These are phyloP conservation scores for Drosophila teissieri DNA, from an alignment of 1,140 invertebrate genomes.

Conservation along the genomic window DNA sequence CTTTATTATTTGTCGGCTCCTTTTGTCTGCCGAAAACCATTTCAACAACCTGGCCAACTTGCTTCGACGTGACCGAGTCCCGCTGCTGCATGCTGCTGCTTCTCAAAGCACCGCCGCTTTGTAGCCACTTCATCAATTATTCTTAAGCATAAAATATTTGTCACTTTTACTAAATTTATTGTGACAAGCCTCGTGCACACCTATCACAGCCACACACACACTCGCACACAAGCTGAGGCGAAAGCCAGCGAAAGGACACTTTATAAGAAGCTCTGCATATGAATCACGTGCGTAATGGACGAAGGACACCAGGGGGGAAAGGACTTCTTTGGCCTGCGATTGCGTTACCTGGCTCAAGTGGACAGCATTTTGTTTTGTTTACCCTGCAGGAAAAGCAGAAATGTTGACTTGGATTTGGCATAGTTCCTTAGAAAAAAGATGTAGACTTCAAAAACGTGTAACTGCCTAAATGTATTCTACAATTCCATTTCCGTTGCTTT, in stretches of 20 bases:
- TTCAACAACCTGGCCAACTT: slow-evolving; percentile 48
- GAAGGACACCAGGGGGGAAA: slow-evolving; percentile 30
- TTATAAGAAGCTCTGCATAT: slow-evolving; percentile 75
- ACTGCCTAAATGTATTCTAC: neutral
- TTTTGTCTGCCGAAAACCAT: slow-evolving; percentile 15
- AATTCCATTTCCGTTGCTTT: neutral
- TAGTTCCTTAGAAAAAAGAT: no score
- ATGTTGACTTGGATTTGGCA: neutral
- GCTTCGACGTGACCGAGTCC: slow-evolving; percentile 64
- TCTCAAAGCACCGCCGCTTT: slow-evolving; percentile 47
- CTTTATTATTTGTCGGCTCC: slow-evolving; percentile 73
- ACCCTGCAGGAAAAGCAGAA: slow-evolving; percentile 8
- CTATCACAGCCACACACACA: slow-evolving; percentile 44
- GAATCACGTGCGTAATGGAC: slow-evolving; percentile 81
- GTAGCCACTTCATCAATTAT: slow-evolving; percentile 83
- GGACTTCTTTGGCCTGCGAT: slow-evolving; percentile 53
- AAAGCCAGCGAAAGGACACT: slow-evolving; percentile 30
- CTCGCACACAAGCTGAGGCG: slow-evolving; percentile 1
- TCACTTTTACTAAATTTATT: slow-evolving; percentile 84
- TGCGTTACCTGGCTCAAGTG: slow-evolving; percentile 57
- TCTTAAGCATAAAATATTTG: slow-evolving; percentile 84
- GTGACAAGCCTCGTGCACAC: slow-evolving; percentile 71
- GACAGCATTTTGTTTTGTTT: slow-evolving; percentile 69
- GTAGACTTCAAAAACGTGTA: no score
- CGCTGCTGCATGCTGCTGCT: slow-evolving; percentile 10